Evolutionary conservation across 1,140 invertebrate species (phyloP).

Genomic region (Patella vulgata): DNA sequence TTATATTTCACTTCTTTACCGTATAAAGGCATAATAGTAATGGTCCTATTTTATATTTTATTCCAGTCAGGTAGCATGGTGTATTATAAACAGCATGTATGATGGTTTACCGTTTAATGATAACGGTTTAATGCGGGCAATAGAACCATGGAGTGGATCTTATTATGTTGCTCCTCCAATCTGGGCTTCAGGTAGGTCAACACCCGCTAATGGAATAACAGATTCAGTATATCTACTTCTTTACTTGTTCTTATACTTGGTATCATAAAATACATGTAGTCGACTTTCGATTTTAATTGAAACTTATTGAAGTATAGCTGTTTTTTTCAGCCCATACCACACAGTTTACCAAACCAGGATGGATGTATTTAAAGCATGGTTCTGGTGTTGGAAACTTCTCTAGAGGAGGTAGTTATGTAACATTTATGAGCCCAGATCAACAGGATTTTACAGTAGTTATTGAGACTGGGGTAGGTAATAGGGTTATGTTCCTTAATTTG

Average conservation of each 20-base stretch:
- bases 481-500: too few relatives aligned
- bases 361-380: constrained; percentile 55
- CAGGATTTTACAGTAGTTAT: constrained; percentile 58
- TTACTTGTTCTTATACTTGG: too few relatives aligned
- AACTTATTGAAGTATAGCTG: too few relatives aligned
- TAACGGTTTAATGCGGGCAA: constrained; percentile 60
- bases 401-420: constrained; percentile 57
- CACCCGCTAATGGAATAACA: too few relatives aligned
- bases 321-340: constrained; percentile 58
- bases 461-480: constrained; percentile 60
- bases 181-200: constrained; percentile 58
- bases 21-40: too few relatives aligned
- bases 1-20: too few relatives aligned
- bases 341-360: constrained; percentile 57
- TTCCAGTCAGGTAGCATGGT: constrained; percentile 61
- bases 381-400: constrained; percentile 48
- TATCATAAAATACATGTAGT: too few relatives aligned
- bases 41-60: too few relatives aligned
- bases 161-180: constrained; percentile 56
- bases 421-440: constrained; percentile 44
- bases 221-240: too few relatives aligned
- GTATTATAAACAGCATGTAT: constrained; percentile 60
- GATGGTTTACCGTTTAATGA: constrained; percentile 47
- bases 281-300: too few relatives aligned
- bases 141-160: constrained; percentile 61